Base-by-base conservation (phyloP, 2,113 vertebrate genomes). In the Sinocyclocheilus anophthalmus region DNA sequence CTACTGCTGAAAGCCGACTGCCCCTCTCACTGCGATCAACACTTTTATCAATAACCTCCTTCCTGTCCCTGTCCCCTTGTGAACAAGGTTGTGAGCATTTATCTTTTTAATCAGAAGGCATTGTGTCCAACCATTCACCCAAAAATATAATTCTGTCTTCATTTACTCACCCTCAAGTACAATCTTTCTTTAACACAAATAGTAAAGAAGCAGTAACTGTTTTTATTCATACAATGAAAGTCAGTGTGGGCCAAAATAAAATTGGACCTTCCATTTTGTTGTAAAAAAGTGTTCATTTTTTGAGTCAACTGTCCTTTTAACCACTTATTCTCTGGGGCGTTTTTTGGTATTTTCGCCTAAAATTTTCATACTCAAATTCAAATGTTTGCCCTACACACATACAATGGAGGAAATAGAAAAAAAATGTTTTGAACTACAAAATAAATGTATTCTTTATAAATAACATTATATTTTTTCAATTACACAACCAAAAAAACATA, bases 21-120 rank as follows among this genome's bases (percentile, higher is more conserved):
- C 97, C 88, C 98, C 97, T 73, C 91, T 94, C 75, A 98, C 94
- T 20, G 95, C 84, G 5, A 94, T 95, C 87, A 97, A 84, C 2
- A 97, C 92, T n/a, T 42, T 95, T 91, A 14, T 96, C 94, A 86
- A 98, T 95, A 57, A 96, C 0, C 4, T 92, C 92, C 78, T 92
- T 92, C 1, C 90, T 90, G 0, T 83, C 0, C 13, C 0, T 4
- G 0, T 0, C 4, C 14, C 0, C 95, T 94, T 88, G 65, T 73
- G 20, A 20, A 55, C 4, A 16, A 45, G 22, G 9, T 55, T 70
- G 7, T 39, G 7, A 3, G 9, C 33, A 72, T 20, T 20, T 37
- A 39, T 16, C 0, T 33, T 33, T 69, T 69, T 69, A n/a, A 33
- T 69, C 26, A 69, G 24, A 33, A 69, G 30, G 65, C 67, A 83